A percentile compares a stretch with the other conserved stretches of the same genome.
These are phyloP conservation scores for Sarcophaga caerulescens DNA, from an alignment of 2,888 invertebrate genomes.

Conservation along the genomic window DNA sequence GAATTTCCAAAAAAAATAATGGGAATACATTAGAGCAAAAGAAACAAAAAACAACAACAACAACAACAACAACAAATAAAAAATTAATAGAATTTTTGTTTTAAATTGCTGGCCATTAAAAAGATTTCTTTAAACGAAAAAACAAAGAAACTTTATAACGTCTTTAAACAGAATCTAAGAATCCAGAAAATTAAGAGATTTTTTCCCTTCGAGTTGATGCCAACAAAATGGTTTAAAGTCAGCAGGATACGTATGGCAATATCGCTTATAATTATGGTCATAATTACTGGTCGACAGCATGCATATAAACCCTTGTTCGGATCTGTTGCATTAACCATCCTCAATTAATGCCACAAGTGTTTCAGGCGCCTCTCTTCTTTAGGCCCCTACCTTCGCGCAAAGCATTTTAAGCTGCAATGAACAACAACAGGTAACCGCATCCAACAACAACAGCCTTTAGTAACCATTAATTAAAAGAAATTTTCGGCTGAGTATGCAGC, in stretches of 20 bases:
- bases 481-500: conserved; percentile 36
- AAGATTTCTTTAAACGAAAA: too few species aligned
- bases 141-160: too few species aligned
- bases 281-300: too few species aligned
- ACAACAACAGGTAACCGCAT: conserved; percentile 66
- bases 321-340: conserved; percentile 65
- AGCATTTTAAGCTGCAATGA: conserved; percentile 50
- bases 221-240: too few species aligned
- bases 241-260: too few species aligned
- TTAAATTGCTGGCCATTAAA: not conserved
- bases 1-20: conserved; percentile 14
- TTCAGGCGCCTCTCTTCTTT: not conserved
- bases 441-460: conserved; percentile 55
- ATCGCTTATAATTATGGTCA: too few species aligned
- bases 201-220: too few species aligned
- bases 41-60: too few species aligned
- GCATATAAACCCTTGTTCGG: not conserved
- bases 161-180: too few species aligned
- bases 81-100: not conserved
- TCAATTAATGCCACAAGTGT: conserved; percentile 66
- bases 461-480: conserved; percentile 62
- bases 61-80: too few species aligned
- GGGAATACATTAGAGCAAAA: conserved; percentile 11
- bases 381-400: not conserved
- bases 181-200: too few species aligned